Evolutionary conservation across 92 coral and sea anemone genomes (phyloP), one percentile per base, ranked within the genome.

Genomic region (Epizoanthus scotinus): DNA sequence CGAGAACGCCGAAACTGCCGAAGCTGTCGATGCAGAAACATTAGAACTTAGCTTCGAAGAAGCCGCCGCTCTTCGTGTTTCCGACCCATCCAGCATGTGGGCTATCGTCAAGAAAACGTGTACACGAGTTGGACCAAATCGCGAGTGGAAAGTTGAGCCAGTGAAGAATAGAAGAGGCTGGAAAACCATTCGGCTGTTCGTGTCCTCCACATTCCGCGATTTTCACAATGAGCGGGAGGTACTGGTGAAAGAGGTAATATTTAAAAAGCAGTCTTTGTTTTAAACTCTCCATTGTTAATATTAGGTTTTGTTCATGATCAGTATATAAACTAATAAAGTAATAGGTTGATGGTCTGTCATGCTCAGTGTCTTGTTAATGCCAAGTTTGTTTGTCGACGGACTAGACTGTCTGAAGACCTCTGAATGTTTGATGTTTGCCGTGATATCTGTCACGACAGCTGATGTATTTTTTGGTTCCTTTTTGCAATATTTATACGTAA

Each of bases 131-230:
- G 86, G 67, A 14, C 81, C 87, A 8, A 86, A 81, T 58, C 71
- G 85, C 67, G 91, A 93, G 61, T 91, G 98, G 98, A 91, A 84
- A 44, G 65, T 96, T n/a, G 90, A 96, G 25, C 90, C 93, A 12
- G 94, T 91, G 22, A 91, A 96, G 64, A 96, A 94, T 67, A 88
- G 99, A 62, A 81, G 98, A 67, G 99, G 99, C 0, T 96, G 99
- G 99, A 96, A 96, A 59, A 96, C 99, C 5, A 96, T 96, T 73
- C 90, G 99, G 10, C 80, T 96, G 78, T 96, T 96, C 73, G 99
- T 96, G 66, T 96, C 99, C 6, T 96, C 99, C n/a, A 96, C 99
- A 13, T 96, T 96, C 78, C 90, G 93, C 19, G 99, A 95, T 79
- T 95, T 95, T 81, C 99, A 95, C 83, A 94, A 88, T 5, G 99